These are phyloP conservation scores for Hippocampus barbouri DNA, from an alignment of 2,113 vertebrate genomes.

Conservation along the genomic window DNA sequence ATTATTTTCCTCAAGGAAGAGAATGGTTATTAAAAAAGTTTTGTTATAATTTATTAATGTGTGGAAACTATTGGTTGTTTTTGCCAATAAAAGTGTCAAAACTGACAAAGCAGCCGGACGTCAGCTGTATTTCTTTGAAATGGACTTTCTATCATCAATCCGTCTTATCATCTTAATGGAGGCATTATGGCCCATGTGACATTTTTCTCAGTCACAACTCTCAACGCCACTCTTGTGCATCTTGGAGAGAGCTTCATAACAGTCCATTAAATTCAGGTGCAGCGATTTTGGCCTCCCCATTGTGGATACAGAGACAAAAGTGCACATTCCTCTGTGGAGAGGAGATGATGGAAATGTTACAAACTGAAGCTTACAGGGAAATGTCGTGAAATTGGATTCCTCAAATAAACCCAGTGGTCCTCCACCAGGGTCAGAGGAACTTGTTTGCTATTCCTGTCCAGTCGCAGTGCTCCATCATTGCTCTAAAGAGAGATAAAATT, in stretches of 20 bases:
- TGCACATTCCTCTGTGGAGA: constrained; percentile 31
- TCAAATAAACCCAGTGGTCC: constrained; percentile 32
- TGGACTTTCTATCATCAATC: constrained; percentile 6
- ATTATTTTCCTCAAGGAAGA: constrained; percentile 9
- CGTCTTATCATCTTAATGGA: constrained; percentile 6
- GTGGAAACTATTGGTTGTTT: not conserved
- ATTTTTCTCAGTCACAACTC: constrained; percentile 33
- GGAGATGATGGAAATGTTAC: constrained; percentile 43
- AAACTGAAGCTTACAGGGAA: constrained; percentile 33
- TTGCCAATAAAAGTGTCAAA: not conserved
- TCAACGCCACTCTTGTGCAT: constrained; percentile 21
- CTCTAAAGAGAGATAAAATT: constrained; percentile 52
- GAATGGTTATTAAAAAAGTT: not conserved
- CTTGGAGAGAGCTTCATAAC: constrained; percentile 34
- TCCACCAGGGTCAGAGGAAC: constrained; percentile 28
- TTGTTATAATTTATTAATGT: not conserved
- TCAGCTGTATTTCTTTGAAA: not conserved
- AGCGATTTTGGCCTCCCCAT: constrained; percentile 21
- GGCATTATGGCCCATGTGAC: constrained; percentile 5
- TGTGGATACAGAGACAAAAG: constrained; percentile 29
- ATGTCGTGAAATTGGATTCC: constrained; percentile 41
- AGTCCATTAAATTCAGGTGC: constrained; percentile 47
- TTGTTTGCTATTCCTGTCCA: constrained; percentile 54
- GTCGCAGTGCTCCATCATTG: constrained; percentile 32
- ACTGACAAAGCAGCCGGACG: not conserved